A percentile compares a stretch with the other conserved stretches of the same genome.
phyloP scores from a whole-genome alignment of 2,888 invertebrate species.

The Zaprionus obscuricornis region DNA sequence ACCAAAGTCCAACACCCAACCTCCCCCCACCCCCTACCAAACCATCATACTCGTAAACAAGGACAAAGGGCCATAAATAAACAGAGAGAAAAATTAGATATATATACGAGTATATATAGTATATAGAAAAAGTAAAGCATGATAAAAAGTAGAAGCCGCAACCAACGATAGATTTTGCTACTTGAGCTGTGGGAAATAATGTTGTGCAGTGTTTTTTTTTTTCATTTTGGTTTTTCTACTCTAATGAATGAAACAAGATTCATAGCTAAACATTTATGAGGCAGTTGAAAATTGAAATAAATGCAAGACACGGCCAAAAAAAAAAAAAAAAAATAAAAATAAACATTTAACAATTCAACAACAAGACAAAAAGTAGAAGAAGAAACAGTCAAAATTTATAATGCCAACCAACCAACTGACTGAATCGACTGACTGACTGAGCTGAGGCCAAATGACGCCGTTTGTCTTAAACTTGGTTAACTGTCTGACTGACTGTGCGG shows the following conservation, averaged over 20 bases:
- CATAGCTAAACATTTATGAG: conserved; percentile 40
- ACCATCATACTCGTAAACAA: conserved; percentile 5
- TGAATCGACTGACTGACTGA: too few species aligned
- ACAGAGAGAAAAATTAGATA: conserved; percentile 45
- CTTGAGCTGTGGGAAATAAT: conserved; percentile 39
- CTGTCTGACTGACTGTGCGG: too few species aligned
- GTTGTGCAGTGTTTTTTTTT: too few species aligned
- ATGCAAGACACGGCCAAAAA: conserved; percentile 24
- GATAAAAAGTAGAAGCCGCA: conserved; percentile 33
- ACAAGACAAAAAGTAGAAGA: conserved; percentile 2
- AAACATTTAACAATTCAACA: not conserved
- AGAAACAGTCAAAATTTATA: too few species aligned
- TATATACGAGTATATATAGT: too few species aligned
- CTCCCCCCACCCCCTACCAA: not conserved
- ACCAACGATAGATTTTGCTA: conserved; percentile 51
- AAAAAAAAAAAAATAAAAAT: conserved; percentile 31
- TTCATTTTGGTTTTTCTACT: conserved; percentile 29
- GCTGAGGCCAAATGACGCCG: too few species aligned
- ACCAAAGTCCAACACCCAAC: conserved; percentile 7
- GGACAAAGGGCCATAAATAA: conserved; percentile 57
- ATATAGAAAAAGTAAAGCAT: conserved; percentile 28
- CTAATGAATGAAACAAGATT: conserved; percentile 28
- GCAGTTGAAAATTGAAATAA: conserved; percentile 47
- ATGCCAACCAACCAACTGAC: too few species aligned
- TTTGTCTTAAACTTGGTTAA: too few species aligned